phyloP scores from a whole-genome alignment of 2,113 vertebrate species.

The Zosterops lateralis region DNA sequence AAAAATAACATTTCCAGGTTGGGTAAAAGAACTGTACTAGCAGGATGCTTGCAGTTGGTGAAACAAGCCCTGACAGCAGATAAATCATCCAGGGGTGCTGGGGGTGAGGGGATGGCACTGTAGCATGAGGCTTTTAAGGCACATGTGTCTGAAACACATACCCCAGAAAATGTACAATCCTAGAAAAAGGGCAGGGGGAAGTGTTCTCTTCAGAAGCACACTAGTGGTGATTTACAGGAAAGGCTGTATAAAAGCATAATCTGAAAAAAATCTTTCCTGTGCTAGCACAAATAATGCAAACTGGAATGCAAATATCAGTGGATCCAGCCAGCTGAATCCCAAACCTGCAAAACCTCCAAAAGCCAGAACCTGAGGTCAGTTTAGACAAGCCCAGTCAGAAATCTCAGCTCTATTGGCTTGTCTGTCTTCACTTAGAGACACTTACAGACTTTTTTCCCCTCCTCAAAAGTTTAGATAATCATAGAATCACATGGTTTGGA shows the following conservation, averaged over 20 bases:
- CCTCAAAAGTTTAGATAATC: background rate
- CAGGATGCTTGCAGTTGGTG: constrained; percentile 24
- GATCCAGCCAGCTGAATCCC: background rate
- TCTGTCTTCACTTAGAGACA: background rate
- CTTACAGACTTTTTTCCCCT: background rate
- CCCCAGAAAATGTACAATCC: background rate
- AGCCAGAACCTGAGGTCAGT: background rate
- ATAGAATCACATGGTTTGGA: background rate
- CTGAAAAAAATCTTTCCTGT: background rate
- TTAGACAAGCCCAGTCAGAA: background rate
- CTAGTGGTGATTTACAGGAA: background rate
- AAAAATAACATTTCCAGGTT: constrained; percentile 26
- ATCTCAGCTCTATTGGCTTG: background rate
- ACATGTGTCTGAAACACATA: background rate
- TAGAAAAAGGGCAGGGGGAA: background rate
- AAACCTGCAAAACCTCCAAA: background rate
- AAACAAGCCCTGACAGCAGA: constrained; percentile 4
- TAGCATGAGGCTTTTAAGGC: background rate
- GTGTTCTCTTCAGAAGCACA: background rate
- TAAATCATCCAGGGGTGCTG: background rate
- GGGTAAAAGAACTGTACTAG: background rate
- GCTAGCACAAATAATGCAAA: background rate
- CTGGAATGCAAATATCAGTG: background rate
- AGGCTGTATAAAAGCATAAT: background rate
- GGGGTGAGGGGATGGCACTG: background rate